These are phyloP conservation scores for Vanacampus margaritifer DNA, from an alignment of 2,113 vertebrate species.

Conservation along the genomic window DNA sequence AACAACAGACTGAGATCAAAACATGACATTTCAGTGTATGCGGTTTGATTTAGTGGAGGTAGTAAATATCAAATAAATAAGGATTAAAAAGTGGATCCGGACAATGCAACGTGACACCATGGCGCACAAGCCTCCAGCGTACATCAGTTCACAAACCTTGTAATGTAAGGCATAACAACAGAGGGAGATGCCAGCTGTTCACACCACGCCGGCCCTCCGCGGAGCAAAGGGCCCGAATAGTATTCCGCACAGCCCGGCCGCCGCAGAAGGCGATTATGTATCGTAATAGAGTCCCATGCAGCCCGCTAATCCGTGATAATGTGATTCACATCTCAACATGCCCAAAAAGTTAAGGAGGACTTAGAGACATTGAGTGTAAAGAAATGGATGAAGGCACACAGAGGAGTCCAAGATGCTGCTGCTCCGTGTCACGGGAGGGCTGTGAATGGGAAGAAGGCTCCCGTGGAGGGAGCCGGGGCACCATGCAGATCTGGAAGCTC, in stretches of 20 bases:
- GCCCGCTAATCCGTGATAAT: slow-evolving; percentile 4
- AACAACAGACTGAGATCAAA: neutral
- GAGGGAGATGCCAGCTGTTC: slow-evolving; percentile 3
- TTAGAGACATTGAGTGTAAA: neutral
- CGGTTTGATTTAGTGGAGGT: neutral
- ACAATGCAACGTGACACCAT: neutral
- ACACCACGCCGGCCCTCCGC: neutral
- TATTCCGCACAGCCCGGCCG: neutral
- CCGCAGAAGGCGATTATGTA: slow-evolving; percentile 5
- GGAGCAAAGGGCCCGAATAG: neutral
- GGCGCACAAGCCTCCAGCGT: neutral
- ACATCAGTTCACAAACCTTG: slow-evolving; percentile 2
- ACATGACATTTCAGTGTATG: neutral
- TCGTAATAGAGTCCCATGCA: slow-evolving; percentile 8
- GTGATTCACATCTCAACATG: slow-evolving; percentile 6
- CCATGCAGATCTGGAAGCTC: neutral
- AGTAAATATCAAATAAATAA: neutral
- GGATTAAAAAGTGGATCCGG: neutral
- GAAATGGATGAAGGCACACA: slow-evolving; percentile 1
- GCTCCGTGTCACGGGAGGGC: neutral
- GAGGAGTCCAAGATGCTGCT: neutral
- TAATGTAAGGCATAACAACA: slow-evolving; percentile 3
- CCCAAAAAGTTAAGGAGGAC: slow-evolving; percentile 9
- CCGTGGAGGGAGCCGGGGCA: neutral
- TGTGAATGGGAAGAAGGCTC: neutral